These are phyloP conservation scores for Zaprionus capensis DNA, from an alignment of 1,140 invertebrate species.

Conservation along the genomic window DNA sequence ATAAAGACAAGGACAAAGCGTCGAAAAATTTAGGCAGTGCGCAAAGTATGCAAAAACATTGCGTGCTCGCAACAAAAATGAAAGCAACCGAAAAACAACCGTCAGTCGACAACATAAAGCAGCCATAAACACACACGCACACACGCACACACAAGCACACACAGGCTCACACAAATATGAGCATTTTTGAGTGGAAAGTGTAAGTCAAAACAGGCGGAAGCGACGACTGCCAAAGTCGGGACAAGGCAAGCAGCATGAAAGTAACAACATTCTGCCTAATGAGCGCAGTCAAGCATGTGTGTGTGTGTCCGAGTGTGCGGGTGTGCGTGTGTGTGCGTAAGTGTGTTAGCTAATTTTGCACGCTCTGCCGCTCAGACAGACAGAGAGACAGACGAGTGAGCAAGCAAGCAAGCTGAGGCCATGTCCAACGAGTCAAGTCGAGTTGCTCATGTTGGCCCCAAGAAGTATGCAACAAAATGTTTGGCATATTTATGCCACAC, in stretches of 20 bases:
- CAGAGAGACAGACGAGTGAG: neutral
- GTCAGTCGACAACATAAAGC: conserved; percentile 41
- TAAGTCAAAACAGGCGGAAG: conserved; percentile 61
- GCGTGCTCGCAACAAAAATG: conserved; percentile 67
- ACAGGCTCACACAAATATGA: conserved; percentile 21
- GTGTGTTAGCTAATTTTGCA: conserved; percentile 61
- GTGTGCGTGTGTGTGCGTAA: conserved; percentile 17
- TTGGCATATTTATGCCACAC: conserved; percentile 56
- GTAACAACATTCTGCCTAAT: conserved; percentile 69
- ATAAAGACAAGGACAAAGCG: conserved; percentile 77
- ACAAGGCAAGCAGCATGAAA: conserved; percentile 62
- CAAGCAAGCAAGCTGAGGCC: conserved; percentile 28
- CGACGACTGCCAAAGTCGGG: conserved; percentile 61
- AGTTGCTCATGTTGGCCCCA: conserved; percentile 33
- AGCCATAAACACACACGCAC: conserved; percentile 39
- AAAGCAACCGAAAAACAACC: conserved; percentile 52
- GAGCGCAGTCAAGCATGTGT: conserved; percentile 61
- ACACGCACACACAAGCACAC: neutral
- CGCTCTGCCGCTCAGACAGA: conserved; percentile 31
- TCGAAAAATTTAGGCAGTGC: conserved; percentile 62
- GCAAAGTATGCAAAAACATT: conserved; percentile 71
- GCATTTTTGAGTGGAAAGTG: conserved; percentile 64
- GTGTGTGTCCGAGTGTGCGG: conserved; percentile 1
- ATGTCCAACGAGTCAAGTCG: conserved; percentile 50
- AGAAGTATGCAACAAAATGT: conserved; percentile 52